Conservation (phyloP, 1,140 invertebrate genomes). For the Drosophila dunni region DNA sequence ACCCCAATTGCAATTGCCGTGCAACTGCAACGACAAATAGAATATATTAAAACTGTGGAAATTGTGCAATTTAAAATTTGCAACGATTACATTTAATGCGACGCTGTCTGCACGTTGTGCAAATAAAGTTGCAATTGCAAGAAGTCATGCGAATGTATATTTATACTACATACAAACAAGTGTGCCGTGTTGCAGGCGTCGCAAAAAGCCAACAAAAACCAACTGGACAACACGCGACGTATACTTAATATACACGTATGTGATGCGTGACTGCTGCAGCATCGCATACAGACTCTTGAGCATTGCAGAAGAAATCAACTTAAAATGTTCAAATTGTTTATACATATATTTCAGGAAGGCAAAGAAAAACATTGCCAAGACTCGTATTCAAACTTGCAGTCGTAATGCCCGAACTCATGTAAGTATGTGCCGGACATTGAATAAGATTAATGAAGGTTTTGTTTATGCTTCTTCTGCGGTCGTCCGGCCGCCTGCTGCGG, state of each 20-base stretch:
- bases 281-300: conserved; percentile 4
- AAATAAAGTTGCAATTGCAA: conserved; percentile 62
- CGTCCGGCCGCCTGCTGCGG: conserved; percentile 65
- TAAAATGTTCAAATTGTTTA: conserved; percentile 82
- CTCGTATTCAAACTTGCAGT: background rate
- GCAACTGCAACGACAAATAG: conserved; percentile 11
- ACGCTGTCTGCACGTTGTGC: conserved; percentile 66
- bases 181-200: background rate
- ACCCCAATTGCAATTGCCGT: conserved; percentile 17
- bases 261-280: conserved; percentile 68
- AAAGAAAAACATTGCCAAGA: conserved; percentile 28
- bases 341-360: conserved; percentile 53
- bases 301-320: conserved; percentile 63
- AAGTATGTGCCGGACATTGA: conserved; percentile 81
- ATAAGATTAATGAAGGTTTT: conserved; percentile 81
- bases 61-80: conserved; percentile 50
- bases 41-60: conserved; percentile 10
- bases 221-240: conserved; percentile 62
- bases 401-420: conserved; percentile 48
- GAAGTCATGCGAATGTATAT: conserved; percentile 39
- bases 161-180: conserved; percentile 4
- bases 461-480: conserved; percentile 63
- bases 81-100: conserved; percentile 42
- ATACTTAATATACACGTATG: conserved; percentile 76
- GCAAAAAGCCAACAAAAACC: conserved; percentile 59